Base-by-base conservation (phyloP, 2,113 vertebrate genomes). In the Erythrocercus mccallii region DNA sequence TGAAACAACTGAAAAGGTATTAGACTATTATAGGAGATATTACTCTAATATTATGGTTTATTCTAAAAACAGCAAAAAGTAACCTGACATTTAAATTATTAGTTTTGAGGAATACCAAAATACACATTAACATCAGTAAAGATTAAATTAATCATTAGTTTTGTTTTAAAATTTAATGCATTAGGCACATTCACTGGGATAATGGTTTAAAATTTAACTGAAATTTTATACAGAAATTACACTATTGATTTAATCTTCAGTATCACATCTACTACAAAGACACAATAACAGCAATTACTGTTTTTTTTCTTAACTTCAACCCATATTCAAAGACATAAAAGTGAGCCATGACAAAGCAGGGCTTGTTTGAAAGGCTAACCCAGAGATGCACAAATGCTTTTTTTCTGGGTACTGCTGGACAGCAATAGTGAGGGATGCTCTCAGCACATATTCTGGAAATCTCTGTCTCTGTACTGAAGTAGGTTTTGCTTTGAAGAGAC, bases 241-340 rank as follows among this genome's bases (percentile, higher is more conserved):
- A 90, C 54, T 79, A 93, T 96, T 94, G 92, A 94, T 93, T 97
- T 90, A 65, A 80, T 94, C 92, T 91, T 94, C 92, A 64, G 71
- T 94, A 88, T 97, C 81, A 86, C 81, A 96, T 89, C 48, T 77
- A 85, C 64, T 88, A 95, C 47, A 94, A 95, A 81, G 48, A 77
- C 30, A 91, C 35, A 90, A 71, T 58, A 92, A 61, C 19, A 74
- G 69, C 71, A 93, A 94, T 70, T 92, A 81, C 19, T 57, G 38
- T 0, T 37, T 83, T 82, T 92, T 81, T 88, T 23, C 60, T 87
- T 84, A 94, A 90, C 77, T 92, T 95, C 89, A 91, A 81, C 57
- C 40, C 40, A 64, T 87, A 94, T 82, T 88, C 42, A 77, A 81
- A 87, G 81, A n/a, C 33, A 81, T 45, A 83, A 91, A 95, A 97